Conservation (phyloP, 2,888 invertebrate genomes). For the Sisyra terminalis region DNA sequence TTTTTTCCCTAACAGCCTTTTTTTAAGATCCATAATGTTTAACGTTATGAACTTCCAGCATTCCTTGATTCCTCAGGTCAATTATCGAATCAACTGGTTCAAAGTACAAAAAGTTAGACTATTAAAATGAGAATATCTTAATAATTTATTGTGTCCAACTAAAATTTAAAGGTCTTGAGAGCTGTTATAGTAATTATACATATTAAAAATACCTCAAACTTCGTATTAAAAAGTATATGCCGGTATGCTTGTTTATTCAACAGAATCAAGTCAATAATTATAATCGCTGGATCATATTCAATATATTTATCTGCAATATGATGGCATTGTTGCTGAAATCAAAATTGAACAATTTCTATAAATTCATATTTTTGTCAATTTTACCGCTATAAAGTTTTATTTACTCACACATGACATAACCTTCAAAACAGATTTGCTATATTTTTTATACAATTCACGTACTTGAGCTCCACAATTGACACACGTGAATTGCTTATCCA, state of each 20-base stretch:
- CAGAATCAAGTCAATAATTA: slow-evolving; percentile 69
- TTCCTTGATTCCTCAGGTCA: too few relatives aligned
- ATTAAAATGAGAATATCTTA: too few relatives aligned
- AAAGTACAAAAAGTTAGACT: too few relatives aligned
- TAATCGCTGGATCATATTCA: slow-evolving; percentile 78
- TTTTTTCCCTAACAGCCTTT: too few relatives aligned
- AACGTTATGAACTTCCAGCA: too few relatives aligned
- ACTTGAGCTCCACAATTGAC: slow-evolving; percentile 51
- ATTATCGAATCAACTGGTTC: too few relatives aligned
- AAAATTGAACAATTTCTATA: slow-evolving; percentile 1
- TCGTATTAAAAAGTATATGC: slow-evolving; percentile 68
- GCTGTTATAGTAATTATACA: too few relatives aligned
- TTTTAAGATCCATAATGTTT: too few relatives aligned
- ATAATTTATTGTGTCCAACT: too few relatives aligned
- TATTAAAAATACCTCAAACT: slow-evolving; percentile 44
- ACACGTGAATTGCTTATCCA: slow-evolving; percentile 25
- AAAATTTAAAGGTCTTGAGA: too few relatives aligned
- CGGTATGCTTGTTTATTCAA: slow-evolving; percentile 68
- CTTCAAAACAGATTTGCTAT: slow-evolving; percentile 54
- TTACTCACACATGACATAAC: slow-evolving; percentile 56
- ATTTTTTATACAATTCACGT: slow-evolving; percentile 46
- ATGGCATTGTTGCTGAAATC: slow-evolving; percentile 53
- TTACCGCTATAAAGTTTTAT: not conserved
- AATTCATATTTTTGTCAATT: not conserved
- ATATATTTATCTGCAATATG: slow-evolving; percentile 75